phyloP scores from a whole-genome alignment of 2,113 vertebrate species.

The Otus sunia region DNA sequence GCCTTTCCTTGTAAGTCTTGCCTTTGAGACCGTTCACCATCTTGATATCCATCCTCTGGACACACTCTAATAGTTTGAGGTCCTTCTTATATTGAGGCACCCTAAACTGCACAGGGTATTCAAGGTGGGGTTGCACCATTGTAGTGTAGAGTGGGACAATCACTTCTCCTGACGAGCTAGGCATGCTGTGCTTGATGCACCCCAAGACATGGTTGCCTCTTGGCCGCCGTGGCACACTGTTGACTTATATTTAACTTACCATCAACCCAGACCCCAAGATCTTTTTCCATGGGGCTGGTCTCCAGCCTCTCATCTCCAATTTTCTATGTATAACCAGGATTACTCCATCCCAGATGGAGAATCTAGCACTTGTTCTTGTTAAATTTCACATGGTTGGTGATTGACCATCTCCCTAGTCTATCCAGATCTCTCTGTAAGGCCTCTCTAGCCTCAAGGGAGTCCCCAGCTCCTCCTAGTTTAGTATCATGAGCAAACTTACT shows the following conservation, averaged over 20 bases:
- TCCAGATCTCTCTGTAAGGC: not conserved
- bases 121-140: accelerated
- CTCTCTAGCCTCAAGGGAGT: not conserved
- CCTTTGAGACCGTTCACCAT: not conserved
- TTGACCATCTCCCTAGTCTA: not conserved
- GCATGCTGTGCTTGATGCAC: not conserved
- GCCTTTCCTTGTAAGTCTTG: accelerated
- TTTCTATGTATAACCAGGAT: not conserved
- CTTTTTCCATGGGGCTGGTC: not conserved
- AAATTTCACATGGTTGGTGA: not conserved
- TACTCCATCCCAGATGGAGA: not conserved
- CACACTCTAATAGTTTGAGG: too few species aligned
- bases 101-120: not conserved
- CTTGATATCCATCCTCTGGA: not conserved
- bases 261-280: not conserved
- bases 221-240: not conserved
- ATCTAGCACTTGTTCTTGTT: not conserved
- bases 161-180: accelerated
- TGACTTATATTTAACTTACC: not conserved
- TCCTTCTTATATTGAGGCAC: not conserved
- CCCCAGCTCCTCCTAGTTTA: not conserved
- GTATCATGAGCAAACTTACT: not conserved
- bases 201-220: not conserved
- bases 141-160: not conserved
- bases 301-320: accelerated